These are phyloP conservation scores for Stylophora pistillata DNA, from an alignment of 64 coral and sea anemone genomes.

Conservation along the genomic window DNA sequence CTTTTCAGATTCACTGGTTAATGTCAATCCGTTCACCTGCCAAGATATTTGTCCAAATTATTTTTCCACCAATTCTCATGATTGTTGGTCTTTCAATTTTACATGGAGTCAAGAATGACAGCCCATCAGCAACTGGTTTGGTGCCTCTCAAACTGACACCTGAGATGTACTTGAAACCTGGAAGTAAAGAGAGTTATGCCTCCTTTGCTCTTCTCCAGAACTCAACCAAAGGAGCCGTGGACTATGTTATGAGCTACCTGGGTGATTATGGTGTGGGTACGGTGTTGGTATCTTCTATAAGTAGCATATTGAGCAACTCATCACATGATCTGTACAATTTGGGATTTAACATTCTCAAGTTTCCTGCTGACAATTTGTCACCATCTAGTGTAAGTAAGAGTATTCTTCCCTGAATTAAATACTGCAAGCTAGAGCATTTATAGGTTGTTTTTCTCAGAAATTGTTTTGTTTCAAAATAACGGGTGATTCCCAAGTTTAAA, in stretches of 20 bases:
- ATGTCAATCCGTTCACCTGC: conserved; percentile 40
- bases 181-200: conserved; percentile 56
- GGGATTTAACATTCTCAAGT: conserved; percentile 63
- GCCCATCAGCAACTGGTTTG: background rate
- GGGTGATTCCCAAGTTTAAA: background rate
- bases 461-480: background rate
- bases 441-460: background rate
- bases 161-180: conserved; percentile 58
- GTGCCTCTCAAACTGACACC: conserved; percentile 46
- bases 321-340: conserved; percentile 10
- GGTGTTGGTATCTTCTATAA: conserved; percentile 34
- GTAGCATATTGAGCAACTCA: conserved; percentile 48
- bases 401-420: background rate
- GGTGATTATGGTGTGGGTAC: conserved; percentile 57
- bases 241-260: conserved; percentile 51
- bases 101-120: background rate
- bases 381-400: conserved; percentile 10
- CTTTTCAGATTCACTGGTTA: conserved; percentile 76
- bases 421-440: background rate
- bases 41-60: conserved; percentile 71
- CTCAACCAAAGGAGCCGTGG: conserved; percentile 53
- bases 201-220: conserved; percentile 59
- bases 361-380: conserved; percentile 42
- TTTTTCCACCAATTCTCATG: conserved; percentile 63
- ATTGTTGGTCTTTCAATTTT: conserved; percentile 58